Base-by-base conservation (phyloP, 2,888 invertebrate genomes). In the Dysmachus trigonus region DNA sequence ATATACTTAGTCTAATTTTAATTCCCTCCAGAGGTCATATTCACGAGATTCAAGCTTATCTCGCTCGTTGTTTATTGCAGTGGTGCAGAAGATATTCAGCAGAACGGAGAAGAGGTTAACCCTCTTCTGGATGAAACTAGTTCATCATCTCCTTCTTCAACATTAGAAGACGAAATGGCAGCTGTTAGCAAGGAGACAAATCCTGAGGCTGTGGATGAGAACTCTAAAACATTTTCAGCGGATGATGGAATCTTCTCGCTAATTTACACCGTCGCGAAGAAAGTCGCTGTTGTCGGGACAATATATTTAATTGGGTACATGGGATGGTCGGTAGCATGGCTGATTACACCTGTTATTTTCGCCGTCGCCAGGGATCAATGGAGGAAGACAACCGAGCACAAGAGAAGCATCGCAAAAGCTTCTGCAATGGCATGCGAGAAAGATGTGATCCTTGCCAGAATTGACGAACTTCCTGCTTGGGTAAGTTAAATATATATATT, bases 401-500 rank as follows among this genome's bases (percentile, higher is more conserved):
- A 94, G 88, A 94, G 97, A 88, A 94, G 94, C 89, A 93, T 96
- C 86, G 97, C 97, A 62, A 96, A 97, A 91, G 94, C 95, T 13
- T 94, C 96, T 3, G 96, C 96, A 0, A 90, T 95, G 89, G 94
- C 95, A 0, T 96, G 96, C 82, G 98, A 98, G 92, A 97, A 97
- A 92, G 96, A 96, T 89, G 95, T 98, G 47, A 96, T 98, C 87
- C 93, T 97, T 88, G 97, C 97, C 2, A 94, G 96, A 90, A 94
- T 98, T 84, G 96, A 97, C 90, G 98, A 98, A 92, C 92, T 98
- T 89, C 98, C 98, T 41, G 96, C 98, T 33, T 98, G 98, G 98
- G 98, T 97, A 92, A 93, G 94, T n/a, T n/a, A n/a, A n/a, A n/a
- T n/a, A n/a, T n/a, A n/a, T n/a, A n/a, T n/a, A n/a, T n/a, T 5